Conservation (phyloP, 2,113 vertebrate genomes). For the Pholis gunnellus region DNA sequence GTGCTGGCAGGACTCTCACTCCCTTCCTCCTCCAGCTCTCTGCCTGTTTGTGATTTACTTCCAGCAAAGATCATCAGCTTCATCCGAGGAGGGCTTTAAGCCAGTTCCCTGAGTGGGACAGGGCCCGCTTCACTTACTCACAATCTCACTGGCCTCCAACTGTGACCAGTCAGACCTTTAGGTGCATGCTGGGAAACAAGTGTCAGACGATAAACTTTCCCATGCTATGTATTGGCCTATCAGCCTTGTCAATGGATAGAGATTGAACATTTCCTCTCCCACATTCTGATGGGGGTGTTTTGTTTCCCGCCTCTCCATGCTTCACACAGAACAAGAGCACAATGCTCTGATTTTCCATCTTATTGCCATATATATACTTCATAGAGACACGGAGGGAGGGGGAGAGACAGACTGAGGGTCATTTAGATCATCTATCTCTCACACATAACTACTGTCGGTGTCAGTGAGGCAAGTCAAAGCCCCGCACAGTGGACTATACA, state of each 20-base stretch:
- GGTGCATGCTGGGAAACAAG: conserved; percentile 43
- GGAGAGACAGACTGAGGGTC: conserved; percentile 45
- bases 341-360: conserved; percentile 46
- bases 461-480: conserved; percentile 48
- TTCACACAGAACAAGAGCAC: conserved; percentile 41
- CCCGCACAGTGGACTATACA: conserved; percentile 36
- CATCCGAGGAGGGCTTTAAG: conserved; percentile 14
- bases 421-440: conserved; percentile 57
- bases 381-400: conserved; percentile 45
- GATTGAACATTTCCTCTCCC: conserved; percentile 37
- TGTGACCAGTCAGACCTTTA: conserved; percentile 27
- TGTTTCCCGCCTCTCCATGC: conserved; percentile 17
- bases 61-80: conserved; percentile 56
- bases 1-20: conserved; percentile 49
- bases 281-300: conserved; percentile 33
- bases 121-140: not conserved
- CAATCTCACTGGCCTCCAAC: conserved; percentile 20
- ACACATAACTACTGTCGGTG: conserved; percentile 46
- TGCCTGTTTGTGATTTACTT: conserved; percentile 54
- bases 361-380: conserved; percentile 72
- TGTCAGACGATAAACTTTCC: conserved; percentile 29
- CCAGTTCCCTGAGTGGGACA: conserved; percentile 14
- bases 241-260: conserved; percentile 20
- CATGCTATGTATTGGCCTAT: not conserved
- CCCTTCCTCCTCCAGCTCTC: conserved; percentile 57